Evolutionary conservation across 2,113 vertebrate genomes (phyloP).

Genomic region (Petroica traversi): DNA sequence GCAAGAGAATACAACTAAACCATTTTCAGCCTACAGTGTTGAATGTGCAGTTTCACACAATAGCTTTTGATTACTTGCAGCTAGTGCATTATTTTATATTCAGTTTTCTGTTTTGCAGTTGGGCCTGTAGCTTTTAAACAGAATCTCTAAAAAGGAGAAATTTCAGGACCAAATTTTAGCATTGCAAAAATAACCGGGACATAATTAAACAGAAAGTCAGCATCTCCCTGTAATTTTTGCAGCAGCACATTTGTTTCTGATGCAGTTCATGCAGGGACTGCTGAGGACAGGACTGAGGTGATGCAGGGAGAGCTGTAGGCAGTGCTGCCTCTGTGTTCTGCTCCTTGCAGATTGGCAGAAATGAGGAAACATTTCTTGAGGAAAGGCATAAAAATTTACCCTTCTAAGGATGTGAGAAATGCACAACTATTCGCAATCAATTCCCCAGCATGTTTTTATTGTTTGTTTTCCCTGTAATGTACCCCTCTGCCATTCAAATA

Average conservation of each 20-base stretch:
- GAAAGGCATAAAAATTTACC: background rate
- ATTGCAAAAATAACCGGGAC: background rate
- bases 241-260: background rate
- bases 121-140: background rate
- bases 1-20: background rate
- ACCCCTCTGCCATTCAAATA: background rate
- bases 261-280: background rate
- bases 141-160: background rate
- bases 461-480: background rate
- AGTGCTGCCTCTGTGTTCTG: background rate
- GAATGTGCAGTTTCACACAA: background rate
- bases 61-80: slow-evolving; percentile 46
- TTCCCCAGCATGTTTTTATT: background rate
- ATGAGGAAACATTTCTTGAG: background rate
- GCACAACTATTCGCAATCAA: background rate
- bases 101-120: background rate
- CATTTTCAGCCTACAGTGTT: background rate
- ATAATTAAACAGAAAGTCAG: slow-evolving; percentile 28
- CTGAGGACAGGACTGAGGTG: background rate
- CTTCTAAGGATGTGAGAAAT: background rate
- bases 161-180: background rate
- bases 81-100: background rate
- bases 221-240: background rate
- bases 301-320: background rate
- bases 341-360: background rate